Conservation (phyloP, 2,888 invertebrate species). For the Asteroscopus sphinx region DNA sequence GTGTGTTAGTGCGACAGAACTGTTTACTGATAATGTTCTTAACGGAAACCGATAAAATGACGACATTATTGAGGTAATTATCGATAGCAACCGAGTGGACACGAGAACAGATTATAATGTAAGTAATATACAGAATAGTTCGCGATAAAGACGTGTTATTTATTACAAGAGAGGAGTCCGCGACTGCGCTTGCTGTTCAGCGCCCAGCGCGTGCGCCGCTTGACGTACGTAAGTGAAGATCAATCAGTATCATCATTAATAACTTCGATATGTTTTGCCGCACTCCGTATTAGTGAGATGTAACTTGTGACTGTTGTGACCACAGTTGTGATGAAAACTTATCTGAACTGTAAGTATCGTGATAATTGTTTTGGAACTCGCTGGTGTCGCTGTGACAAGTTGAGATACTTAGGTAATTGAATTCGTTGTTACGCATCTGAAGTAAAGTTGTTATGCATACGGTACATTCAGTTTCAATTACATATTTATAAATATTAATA, state of each 20-base stretch:
- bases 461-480: too few species aligned
- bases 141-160: conserved; percentile 19
- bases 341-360: too few species aligned
- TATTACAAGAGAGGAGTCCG: neutral
- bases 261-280: too few species aligned
- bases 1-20: conserved; percentile 1
- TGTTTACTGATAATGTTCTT: conserved; percentile 20
- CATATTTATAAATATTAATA: too few species aligned
- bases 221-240: neutral
- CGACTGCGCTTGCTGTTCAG: neutral
- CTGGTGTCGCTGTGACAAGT: conserved; percentile 18
- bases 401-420: too few species aligned
- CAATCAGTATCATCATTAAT: neutral
- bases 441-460: too few species aligned
- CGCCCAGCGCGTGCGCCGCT: neutral
- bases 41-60: conserved; percentile 31
- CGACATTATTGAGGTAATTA: conserved; percentile 26
- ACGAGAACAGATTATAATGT: conserved; percentile 2
- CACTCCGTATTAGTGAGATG: too few species aligned
- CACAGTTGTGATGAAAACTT: too few species aligned
- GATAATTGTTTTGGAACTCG: neutral
- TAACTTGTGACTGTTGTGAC: neutral
- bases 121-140: conserved; percentile 10
- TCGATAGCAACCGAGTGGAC: conserved; percentile 19
- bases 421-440: neutral